Evolutionary conservation across 2,797 vertebrate species (phyloP), one percentile per base, ranked within the genome.

Genomic region (Sebastes baramenuke): DNA sequence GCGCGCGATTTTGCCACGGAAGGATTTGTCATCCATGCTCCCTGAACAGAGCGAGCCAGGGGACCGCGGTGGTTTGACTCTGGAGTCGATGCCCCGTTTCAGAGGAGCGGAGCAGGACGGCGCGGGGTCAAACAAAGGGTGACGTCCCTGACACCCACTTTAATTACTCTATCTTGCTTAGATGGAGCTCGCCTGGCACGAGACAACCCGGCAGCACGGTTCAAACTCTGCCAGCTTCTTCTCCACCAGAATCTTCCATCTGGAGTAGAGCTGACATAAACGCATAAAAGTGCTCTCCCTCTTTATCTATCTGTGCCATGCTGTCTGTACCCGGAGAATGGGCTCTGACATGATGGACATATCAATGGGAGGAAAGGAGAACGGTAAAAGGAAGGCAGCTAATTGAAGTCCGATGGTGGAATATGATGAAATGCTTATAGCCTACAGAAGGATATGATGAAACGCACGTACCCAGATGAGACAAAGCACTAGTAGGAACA

Each of bases 101-200:
- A 22, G 79, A 81, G 80, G 70, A 83, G 85, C 75, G 14, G 64
- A 82, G 82, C 60, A 38, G 81, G 87, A 87, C 49, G 24, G 55
- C 20, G 6, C 67, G 42, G 85, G 91, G 92, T 93, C 91, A 93
- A 87, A 87, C 87, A 87, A 87, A 90, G 85, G 84, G 85, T 89
- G 91, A 84, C 89, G 85, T 85, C 72, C 70, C n/a, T 76, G 87
- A 93, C 88, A 90, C 80, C 42, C 55, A 29, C 86, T 93, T 91
- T 94, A 93, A 94, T 94, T 90, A 94, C 87, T 91, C 77, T 77
- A 87, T 88, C 87, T 82, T 38, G 77, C 82, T 49, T 24, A 73
- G 87, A 87, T 86, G 66, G 84, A 82, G 77, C 77, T 70, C 3
- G 13, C 58, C 65, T 76, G 81, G 80, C 80, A 71, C 46, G 24